These are phyloP conservation scores for Dallia pectoralis DNA, from an alignment of 2,797 vertebrate species.

Conservation along the genomic window DNA sequence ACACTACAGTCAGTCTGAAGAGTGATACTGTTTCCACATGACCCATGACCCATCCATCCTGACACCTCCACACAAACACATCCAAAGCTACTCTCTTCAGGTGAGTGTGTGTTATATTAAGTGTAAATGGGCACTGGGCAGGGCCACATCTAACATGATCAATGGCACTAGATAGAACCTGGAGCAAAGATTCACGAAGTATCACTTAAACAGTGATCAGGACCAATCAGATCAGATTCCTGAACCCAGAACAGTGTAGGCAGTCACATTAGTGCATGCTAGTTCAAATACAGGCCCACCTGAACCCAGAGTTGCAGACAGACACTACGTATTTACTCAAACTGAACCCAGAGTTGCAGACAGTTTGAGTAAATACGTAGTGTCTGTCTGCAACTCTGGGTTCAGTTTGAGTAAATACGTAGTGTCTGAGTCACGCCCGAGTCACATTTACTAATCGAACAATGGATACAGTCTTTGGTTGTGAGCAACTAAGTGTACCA, in stretches of 20 bases:
- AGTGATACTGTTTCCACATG: neutral
- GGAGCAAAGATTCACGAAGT: constrained; percentile 13
- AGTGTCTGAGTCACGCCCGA: neutral
- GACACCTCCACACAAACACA: neutral
- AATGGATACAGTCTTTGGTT: neutral
- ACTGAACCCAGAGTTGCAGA: no score
- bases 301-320: neutral
- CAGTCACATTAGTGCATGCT: neutral
- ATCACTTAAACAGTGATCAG: neutral
- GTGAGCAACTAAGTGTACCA: neutral
- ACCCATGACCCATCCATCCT: neutral
- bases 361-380: neutral
- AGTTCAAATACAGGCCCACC: neutral
- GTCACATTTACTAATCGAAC: constrained; percentile 1
- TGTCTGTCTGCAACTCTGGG: neutral
- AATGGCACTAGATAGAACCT: neutral
- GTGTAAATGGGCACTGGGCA: constrained; percentile 5
- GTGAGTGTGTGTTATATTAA: constrained; percentile 24
- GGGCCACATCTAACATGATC: constrained; percentile 23
- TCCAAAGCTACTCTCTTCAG: constrained; percentile 4
- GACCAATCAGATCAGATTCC: neutral
- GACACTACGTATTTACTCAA: neutral
- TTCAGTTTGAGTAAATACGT: no score
- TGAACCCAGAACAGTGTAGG: neutral
- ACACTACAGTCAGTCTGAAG: neutral